phyloP scores from a whole-genome alignment of 2,113 vertebrate species.

The Notiomystis cincta region DNA sequence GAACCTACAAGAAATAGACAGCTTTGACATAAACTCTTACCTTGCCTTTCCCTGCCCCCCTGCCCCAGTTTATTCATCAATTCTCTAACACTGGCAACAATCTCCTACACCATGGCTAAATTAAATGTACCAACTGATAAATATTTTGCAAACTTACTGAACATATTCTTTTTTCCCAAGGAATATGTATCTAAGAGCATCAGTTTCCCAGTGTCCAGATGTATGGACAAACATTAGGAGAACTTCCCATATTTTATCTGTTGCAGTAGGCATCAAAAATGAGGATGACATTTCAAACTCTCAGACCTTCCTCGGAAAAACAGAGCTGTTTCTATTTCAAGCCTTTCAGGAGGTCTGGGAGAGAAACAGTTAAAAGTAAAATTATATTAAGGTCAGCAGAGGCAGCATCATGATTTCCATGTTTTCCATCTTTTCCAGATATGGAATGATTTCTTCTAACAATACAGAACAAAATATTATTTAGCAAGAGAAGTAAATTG shows the following conservation, averaged over 20 bases:
- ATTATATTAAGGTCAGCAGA: not conserved
- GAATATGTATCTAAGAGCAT: not conserved
- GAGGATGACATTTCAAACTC: not conserved
- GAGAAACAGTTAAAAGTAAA: not conserved
- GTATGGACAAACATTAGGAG: not conserved
- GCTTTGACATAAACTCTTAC: not conserved
- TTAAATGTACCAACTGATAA: not conserved
- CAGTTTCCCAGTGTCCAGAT: not conserved
- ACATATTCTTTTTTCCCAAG: not conserved
- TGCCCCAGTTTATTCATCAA: accelerated
- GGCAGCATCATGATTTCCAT: not conserved
- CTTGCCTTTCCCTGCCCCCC: not conserved
- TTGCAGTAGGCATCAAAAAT: not conserved
- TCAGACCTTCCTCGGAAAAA: not conserved
- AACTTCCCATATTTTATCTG: not conserved
- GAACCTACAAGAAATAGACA: not conserved
- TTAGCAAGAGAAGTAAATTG: conserved; percentile 22
- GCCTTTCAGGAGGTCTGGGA: not conserved
- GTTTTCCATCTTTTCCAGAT: not conserved
- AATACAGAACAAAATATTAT: not conserved
- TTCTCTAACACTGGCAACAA: not conserved
- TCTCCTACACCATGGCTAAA: not conserved
- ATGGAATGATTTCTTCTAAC: not conserved
- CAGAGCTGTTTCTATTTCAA: not conserved
- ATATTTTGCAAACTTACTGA: not conserved